Evolutionary conservation across 2,113 vertebrate species (phyloP), one percentile per base, ranked within the genome.

Genomic region (Columbina picui): DNA sequence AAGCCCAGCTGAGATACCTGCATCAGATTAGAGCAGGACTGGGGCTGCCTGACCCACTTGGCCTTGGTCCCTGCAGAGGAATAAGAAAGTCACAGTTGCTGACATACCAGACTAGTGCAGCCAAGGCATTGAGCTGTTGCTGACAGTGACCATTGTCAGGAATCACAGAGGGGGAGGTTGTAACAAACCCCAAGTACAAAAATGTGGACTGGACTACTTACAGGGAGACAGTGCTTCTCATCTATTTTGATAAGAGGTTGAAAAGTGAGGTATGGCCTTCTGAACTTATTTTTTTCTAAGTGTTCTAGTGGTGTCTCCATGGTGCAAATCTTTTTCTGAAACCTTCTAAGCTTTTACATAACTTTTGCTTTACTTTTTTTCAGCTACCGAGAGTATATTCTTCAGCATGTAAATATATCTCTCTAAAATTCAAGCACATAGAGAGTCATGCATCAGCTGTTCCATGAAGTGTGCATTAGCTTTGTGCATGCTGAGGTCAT

Each of bases 81-180:
- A 11, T 19, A 7, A 0, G 0, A 76, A 73, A 39, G 57, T 82
- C n/a, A 45, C 20, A 41, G 36, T 39, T 1, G 0, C 4, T 56
- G 30, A 14, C 1, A 0, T 45, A 27, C 16, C 17, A 79, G 53
- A 61, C 29, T 49, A 82, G 45, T 45, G 22, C 29, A 83, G 14
- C 3, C 29, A 53, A 64, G 5, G 13, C 3, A 2, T 20, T 56
- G 32, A 2, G 0, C 9, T 78, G 12, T 13, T 60, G 49, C 15
- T 93, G 41, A 19, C 18, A 20, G 19, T 49, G 65, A 26, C 27
- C 25, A 30, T 49, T 61, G 22, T 29, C 49, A n/a, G 7, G 20
- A 84, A 74, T 10, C 0, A 1, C 12, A 71, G 69, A 71, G 12
- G 2, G 4, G 19, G 30, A 82, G 8, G 20, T 6, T 71, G 21